phyloP scores from a whole-genome alignment of 2,888 invertebrate species.

The Criorhina ranunculi region DNA sequence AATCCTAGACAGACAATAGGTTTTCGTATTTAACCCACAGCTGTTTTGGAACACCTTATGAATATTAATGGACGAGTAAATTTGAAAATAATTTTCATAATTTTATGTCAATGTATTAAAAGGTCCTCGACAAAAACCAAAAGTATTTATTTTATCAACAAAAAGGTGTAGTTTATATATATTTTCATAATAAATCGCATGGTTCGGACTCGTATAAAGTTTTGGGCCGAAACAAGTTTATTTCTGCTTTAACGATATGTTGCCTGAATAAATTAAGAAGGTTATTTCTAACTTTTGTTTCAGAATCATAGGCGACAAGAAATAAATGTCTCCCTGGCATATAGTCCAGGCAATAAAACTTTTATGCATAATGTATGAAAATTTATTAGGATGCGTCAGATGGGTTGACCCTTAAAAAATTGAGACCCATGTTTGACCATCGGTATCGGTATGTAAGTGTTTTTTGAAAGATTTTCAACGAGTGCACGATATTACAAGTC shows the following conservation, averaged over 20 bases:
- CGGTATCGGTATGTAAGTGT: background rate
- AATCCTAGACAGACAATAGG: background rate
- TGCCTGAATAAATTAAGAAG: constrained; percentile 9
- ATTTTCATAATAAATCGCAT: constrained; percentile 29
- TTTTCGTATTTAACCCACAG: background rate
- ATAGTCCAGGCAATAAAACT: constrained; percentile 13
- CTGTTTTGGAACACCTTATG: background rate
- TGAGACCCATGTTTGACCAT: background rate
- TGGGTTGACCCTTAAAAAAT: background rate
- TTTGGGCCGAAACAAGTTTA: constrained; percentile 31
- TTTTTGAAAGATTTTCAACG: background rate
- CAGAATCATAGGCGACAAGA: constrained; percentile 5
- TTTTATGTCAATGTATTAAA: background rate
- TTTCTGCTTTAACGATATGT: constrained; percentile 21
- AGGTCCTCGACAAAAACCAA: background rate
- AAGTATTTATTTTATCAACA: background rate
- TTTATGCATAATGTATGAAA: constrained; percentile 27
- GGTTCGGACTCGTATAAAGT: constrained; percentile 1
- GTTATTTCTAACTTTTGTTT: constrained; percentile 4
- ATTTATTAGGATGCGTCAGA: constrained; percentile 25
- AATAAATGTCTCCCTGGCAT: constrained; percentile 8
- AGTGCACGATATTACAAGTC: no score
- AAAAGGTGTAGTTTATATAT: constrained; percentile 30
- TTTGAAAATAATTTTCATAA: background rate
- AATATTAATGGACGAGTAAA: background rate